Base-by-base conservation (phyloP, 2,797 vertebrate genomes). In the Megaceryle alcyon region DNA sequence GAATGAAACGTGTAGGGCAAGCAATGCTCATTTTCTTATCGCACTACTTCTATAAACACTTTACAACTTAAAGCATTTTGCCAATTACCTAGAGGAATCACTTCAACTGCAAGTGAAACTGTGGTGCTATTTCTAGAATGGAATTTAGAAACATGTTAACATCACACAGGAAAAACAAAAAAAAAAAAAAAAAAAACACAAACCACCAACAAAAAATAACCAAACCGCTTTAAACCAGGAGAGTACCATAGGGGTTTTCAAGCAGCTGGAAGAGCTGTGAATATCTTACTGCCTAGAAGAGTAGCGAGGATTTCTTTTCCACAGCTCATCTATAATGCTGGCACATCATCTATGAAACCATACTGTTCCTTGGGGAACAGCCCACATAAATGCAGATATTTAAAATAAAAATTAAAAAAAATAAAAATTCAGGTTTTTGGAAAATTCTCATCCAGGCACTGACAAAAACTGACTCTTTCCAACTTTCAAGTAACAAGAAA, bases 51-150 rank as follows among this genome's bases (percentile, higher is more conserved):
- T 1, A 85, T 31, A 86, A 95, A 93, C 86, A 93, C 41, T 93
- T 90, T 37, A 77, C 46, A 93, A 92, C 84, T 85, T 61, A 14
- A 80, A 97, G 82, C 54, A 71, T 89, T 89, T 68, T 87, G 82
- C 64, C 90, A 96, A 15, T 88, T 87, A 92, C 86, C 61, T 82
- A 54, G 41, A 85, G 48, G 75, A 95, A 93, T 64, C 12, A 65
- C 57, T 94, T 85, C 44, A 66, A 59, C 53, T 86, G 49, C 88
- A 80, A 96, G 82, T 25, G 92, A 90, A 97, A 82, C 57, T 37
- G 51, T 3, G 6, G 39, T 46, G 35, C 78, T 91, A 65, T 89
- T 93, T 89, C 88, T 75, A 71, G 77, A 84, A 87, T 9, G n/a
- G 60, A 92, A 86, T 80, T 94, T 56, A 66, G 85, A 88, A 92